A percentile compares a stretch with the other conserved stretches of the same genome.
Evolutionary conservation across 2,888 invertebrate species (phyloP).

Genomic region (Mesochorus sp.): DNA sequence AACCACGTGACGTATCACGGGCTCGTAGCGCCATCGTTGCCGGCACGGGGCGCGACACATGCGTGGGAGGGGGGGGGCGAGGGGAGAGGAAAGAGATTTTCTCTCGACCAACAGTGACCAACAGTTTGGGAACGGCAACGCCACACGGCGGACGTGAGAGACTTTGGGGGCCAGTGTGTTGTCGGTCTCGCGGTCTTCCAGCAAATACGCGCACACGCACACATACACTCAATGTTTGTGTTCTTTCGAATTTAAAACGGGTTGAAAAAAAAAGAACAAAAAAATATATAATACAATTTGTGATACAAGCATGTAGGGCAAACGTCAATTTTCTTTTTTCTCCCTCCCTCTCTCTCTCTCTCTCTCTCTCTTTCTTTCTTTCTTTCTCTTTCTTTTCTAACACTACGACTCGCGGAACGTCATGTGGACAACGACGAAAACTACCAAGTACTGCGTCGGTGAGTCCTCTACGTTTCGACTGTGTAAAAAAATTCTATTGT

Average conservation of each 20-base stretch:
- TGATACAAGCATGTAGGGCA: constrained; percentile 19
- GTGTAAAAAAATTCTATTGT: not conserved
- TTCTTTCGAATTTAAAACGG: constrained; percentile 73
- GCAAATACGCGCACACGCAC: constrained; percentile 53
- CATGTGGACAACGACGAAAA: constrained; percentile 90
- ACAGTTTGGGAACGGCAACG: constrained; percentile 52
- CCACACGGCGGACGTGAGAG: constrained; percentile 50
- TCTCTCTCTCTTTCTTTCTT: too few relatives aligned
- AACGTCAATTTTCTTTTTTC: not conserved
- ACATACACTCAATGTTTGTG: constrained; percentile 80
- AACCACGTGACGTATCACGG: constrained; percentile 25
- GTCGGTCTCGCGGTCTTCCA: constrained; percentile 70
- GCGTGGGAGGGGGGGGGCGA: not conserved
- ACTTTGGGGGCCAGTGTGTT: constrained; percentile 53
- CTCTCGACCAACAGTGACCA: not conserved
- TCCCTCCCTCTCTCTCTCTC: too few relatives aligned
- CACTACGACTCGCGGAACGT: constrained; percentile 8
- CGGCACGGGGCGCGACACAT: constrained; percentile 6
- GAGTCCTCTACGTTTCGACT: constrained; percentile 80
- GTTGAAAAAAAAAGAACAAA: too few relatives aligned
- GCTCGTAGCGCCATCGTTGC: constrained; percentile 44
- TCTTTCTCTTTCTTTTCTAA: not conserved
- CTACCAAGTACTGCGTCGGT: constrained; percentile 90
- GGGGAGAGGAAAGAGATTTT: not conserved
- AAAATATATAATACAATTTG: too few relatives aligned